Base-by-base conservation (phyloP, 2,888 invertebrate species). In the Mimumesa dahlbomi region DNA sequence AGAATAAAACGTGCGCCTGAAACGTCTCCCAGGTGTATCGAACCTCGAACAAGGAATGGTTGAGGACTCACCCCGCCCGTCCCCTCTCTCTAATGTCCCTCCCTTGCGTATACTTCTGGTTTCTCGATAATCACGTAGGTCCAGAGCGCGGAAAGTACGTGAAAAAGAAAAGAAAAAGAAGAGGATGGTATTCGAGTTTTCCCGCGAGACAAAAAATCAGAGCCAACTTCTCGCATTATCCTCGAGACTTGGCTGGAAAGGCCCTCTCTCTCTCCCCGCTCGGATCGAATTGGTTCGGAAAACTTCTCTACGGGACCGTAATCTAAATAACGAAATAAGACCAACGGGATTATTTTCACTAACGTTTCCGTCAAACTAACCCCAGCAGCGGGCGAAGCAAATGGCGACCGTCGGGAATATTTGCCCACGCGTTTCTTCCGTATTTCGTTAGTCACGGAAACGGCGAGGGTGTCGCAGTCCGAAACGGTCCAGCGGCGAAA, bases 141-240 rank as follows among this genome's bases (percentile, higher is more conserved):
- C 19, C 2, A 43, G 14, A 11, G n/a, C 2, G 43, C 36, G 25
- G 52, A 14, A 34, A 31, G 9, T 9, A 6, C 11, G 5, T 1
- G 22, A 2, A 50, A 62, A n/a, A 25, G 43, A n/a, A 18, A 43
- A 16, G 31, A 31, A 19, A 16, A 2, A 43, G 2, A 18, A 21
- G 31, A 40, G 22, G 14, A 16, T 21, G 19, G 2, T 1, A 22
- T 9, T 2, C 25, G 25, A 29, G 50, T 25, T 34, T 63, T 63
- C 53, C 48, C 43, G 31, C 4, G 54, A 50, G 42, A 21, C 31
- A 19, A 25, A 18, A n/a, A 21, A 52, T 50, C 63, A 45, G 40
- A 6, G 46, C 4, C 19, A 64, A 64, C 59, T 72, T 64, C 48
- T 50, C 53, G 58, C 50, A 63, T 72, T 68, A 68, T 58, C 53